Evolutionary conservation across 2,797 vertebrate species (phyloP).

Genomic region (Adelosebastes latens): DNA sequence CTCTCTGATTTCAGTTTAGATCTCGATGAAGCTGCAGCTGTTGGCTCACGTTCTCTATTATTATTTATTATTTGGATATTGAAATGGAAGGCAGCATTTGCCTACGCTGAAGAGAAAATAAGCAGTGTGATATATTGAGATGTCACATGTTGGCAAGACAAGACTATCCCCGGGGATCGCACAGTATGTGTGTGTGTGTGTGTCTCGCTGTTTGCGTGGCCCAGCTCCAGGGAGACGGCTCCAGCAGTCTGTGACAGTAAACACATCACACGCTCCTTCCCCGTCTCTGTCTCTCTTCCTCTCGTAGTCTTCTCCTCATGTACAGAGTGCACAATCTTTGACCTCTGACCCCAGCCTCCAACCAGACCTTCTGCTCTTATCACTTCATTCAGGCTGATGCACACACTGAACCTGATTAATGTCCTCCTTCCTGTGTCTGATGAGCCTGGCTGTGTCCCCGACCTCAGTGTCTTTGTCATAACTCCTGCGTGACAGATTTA

Average conservation of each 20-base stretch:
- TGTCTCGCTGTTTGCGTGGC: slow-evolving; percentile 28
- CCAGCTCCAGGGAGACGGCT: slow-evolving; percentile 62
- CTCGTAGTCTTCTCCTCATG: slow-evolving; percentile 23
- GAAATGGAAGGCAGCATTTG: background rate
- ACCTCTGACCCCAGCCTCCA: slow-evolving; percentile 35
- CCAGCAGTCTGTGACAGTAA: slow-evolving; percentile 60
- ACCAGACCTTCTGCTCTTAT: slow-evolving; percentile 51
- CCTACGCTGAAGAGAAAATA: slow-evolving; percentile 16
- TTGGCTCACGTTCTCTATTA: background rate
- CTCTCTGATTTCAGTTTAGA: background rate
- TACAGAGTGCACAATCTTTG: slow-evolving; percentile 26
- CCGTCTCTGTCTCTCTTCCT: slow-evolving; percentile 21
- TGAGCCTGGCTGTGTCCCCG: slow-evolving; percentile 24
- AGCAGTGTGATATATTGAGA: slow-evolving; percentile 38
- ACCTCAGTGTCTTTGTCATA: slow-evolving; percentile 51
- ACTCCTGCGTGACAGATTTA: slow-evolving; percentile 60
- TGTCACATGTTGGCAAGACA: slow-evolving; percentile 59
- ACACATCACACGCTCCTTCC: slow-evolving; percentile 60
- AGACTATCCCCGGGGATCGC: slow-evolving; percentile 10
- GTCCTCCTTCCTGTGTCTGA: slow-evolving; percentile 57
- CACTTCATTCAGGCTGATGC: slow-evolving; percentile 30
- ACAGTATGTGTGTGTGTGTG: background rate
- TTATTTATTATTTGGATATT: background rate
- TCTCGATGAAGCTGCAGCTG: background rate
- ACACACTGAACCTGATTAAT: slow-evolving; percentile 47